A percentile compares a stretch with the other conserved stretches of the same genome.
phyloP scores from a whole-genome alignment of 2,113 vertebrate species.

The Hypanus sabinus region DNA sequence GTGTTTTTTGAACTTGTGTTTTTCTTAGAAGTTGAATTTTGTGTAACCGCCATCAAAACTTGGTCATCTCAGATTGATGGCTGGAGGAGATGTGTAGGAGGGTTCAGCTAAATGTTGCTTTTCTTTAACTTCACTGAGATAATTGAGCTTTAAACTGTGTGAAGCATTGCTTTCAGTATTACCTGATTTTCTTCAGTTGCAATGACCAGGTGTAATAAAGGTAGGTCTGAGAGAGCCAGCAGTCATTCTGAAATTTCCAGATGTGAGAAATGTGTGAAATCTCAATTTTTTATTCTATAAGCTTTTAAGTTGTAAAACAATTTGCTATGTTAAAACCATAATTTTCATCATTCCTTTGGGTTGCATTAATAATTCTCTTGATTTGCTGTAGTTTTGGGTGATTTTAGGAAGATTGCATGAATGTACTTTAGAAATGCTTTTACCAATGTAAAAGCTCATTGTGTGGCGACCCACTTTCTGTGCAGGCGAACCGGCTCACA shows the following conservation, averaged over 20 bases:
- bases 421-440: too few species aligned
- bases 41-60: neutral
- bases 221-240: neutral
- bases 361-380: neutral
- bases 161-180: neutral
- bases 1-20: neutral
- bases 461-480: too few species aligned
- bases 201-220: too few species aligned
- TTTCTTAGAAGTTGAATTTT: neutral
- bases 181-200: neutral
- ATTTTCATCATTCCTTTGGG: neutral
- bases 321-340: neutral
- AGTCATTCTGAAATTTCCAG: neutral
- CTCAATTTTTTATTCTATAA: neutral
- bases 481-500: too few species aligned
- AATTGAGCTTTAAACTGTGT: neutral
- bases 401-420: too few species aligned
- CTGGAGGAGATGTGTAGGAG: neutral
- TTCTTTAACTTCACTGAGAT: neutral
- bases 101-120: neutral
- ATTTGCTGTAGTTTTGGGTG: too few species aligned
- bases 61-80: neutral
- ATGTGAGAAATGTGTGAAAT: neutral
- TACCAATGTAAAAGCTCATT: too few species aligned
- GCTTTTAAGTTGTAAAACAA: neutral